Evolutionary conservation across 1,140 invertebrate species (phyloP).

Genomic region (Cydia amplana): DNA sequence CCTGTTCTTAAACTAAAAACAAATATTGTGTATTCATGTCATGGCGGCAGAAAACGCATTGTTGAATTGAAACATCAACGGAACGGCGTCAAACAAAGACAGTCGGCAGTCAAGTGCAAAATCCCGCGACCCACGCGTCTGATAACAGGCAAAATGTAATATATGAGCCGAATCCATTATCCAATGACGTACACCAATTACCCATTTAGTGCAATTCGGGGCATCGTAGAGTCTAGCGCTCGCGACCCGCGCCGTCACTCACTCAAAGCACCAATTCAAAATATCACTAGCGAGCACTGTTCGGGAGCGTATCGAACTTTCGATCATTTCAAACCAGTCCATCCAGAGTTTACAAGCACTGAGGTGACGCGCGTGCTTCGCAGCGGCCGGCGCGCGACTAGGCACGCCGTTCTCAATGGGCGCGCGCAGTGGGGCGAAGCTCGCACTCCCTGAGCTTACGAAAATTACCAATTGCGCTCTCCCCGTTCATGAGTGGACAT

Average conservation of each 20-base stretch:
- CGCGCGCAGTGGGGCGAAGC: conserved; percentile 75
- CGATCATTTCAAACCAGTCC: conserved; percentile 61
- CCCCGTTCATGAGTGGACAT: conserved; percentile 55
- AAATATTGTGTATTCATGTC: conserved; percentile 63
- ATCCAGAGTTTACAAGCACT: conserved; percentile 52
- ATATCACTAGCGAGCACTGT: conserved; percentile 68
- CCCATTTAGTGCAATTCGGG: conserved; percentile 78
- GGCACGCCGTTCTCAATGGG: conserved; percentile 59
- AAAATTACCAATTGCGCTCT: conserved; percentile 75
- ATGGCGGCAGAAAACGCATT: conserved; percentile 57
- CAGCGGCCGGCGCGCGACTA: conserved; percentile 72
- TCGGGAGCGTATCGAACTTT: conserved; percentile 51
- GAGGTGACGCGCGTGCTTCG: conserved; percentile 65
- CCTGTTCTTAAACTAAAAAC: conserved; percentile 41
- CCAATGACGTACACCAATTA: conserved; percentile 78
- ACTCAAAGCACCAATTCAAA: conserved; percentile 72
- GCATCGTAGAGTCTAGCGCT: conserved; percentile 58
- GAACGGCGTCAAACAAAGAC: conserved; percentile 68
- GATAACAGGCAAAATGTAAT: conserved; percentile 64
- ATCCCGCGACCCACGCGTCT: conserved; percentile 65
- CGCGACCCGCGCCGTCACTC: conserved; percentile 70
- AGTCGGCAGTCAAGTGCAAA: conserved; percentile 69
- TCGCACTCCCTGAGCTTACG: conserved; percentile 74
- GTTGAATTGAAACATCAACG: conserved; percentile 69
- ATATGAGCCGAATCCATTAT: conserved; percentile 75